These are phyloP conservation scores for Haliclona indistincta DNA, from an alignment of 37 sponge, comb jelly and placozoan species.

Conservation along the genomic window DNA sequence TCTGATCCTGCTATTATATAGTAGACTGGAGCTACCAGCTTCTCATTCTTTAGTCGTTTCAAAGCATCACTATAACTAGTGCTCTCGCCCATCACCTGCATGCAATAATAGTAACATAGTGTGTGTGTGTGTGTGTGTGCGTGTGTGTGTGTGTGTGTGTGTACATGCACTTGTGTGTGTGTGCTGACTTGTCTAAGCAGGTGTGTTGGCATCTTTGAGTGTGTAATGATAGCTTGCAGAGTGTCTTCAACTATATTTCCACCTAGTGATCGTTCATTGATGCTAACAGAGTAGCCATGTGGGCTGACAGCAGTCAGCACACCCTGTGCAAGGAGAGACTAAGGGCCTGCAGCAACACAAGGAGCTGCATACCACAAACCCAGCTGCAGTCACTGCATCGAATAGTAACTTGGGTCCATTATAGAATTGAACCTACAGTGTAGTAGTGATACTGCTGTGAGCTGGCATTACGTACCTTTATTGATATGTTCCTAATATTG, in stretches of 20 bases:
- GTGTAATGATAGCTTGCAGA: slow-evolving; percentile 37
- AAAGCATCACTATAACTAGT: slow-evolving; percentile 39
- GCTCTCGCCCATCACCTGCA: slow-evolving; percentile 31
- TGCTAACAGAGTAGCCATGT: slow-evolving; percentile 47
- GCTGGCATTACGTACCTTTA: slow-evolving; percentile 37
- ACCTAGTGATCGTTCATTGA: slow-evolving; percentile 67
- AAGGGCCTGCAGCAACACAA: background rate
- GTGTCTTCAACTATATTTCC: slow-evolving; percentile 36
- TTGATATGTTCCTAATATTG: slow-evolving; percentile 51
- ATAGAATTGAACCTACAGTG: slow-evolving; percentile 40
- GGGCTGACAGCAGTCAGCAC: slow-evolving; percentile 51
- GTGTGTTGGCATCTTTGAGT: slow-evolving; percentile 43
- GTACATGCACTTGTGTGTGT: background rate
- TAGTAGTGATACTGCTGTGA: slow-evolving; percentile 1
- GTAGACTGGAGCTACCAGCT: slow-evolving; percentile 65
- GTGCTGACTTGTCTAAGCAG: slow-evolving; percentile 47
- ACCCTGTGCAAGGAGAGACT: slow-evolving; percentile 25
- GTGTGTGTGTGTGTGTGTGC: background rate
- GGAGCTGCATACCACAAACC: slow-evolving; percentile 53
- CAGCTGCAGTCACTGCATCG: slow-evolving; percentile 52
- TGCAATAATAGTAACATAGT: slow-evolving; percentile 6
- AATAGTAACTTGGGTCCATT: slow-evolving; percentile 27
- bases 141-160: background rate
- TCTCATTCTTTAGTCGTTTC: slow-evolving; percentile 14
- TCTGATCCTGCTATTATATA: slow-evolving; percentile 58